Conservation (phyloP, 2,797 vertebrate genomes). For the Urophycis tenuis region DNA sequence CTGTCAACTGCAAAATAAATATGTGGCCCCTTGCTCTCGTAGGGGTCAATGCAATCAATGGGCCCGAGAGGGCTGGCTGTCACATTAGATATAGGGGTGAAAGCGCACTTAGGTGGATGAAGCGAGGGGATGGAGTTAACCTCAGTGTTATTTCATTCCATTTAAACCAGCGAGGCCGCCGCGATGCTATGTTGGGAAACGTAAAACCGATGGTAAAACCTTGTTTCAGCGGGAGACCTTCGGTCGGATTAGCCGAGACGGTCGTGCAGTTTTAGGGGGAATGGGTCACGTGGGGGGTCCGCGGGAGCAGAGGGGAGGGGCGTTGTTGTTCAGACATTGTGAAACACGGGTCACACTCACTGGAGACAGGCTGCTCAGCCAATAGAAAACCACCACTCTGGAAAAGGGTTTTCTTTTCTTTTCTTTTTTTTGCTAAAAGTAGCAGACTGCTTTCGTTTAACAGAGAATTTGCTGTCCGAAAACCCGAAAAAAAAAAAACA, state of each 20-base stretch:
- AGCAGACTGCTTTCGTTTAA: too few species aligned
- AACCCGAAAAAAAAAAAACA: too few species aligned
- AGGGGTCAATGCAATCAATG: conserved; percentile 66
- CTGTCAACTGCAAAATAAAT: conserved; percentile 61
- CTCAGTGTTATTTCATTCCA: conserved; percentile 37
- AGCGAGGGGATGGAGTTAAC: conserved; percentile 35
- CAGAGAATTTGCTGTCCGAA: too few species aligned
- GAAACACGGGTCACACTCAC: neutral
- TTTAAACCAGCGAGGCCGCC: conserved; percentile 37
- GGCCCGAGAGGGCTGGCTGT: conserved; percentile 49
- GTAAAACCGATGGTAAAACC: neutral
- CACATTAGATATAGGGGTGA: conserved; percentile 54
- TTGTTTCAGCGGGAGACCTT: neutral
- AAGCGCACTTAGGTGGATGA: conserved; percentile 48
- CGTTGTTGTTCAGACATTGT: too few species aligned
- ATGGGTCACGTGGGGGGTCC: too few species aligned
- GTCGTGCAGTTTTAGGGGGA: neutral
- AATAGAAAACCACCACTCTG: neutral
- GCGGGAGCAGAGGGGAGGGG: too few species aligned
- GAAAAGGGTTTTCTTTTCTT: too few species aligned
- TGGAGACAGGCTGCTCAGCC: neutral
- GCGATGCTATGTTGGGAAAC: neutral
- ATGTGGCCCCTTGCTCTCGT: conserved; percentile 49
- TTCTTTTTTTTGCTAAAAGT: too few species aligned
- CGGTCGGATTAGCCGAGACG: neutral